Evolutionary conservation across 2,797 vertebrate species (phyloP).

Genomic region (Myripristis jacobus): DNA sequence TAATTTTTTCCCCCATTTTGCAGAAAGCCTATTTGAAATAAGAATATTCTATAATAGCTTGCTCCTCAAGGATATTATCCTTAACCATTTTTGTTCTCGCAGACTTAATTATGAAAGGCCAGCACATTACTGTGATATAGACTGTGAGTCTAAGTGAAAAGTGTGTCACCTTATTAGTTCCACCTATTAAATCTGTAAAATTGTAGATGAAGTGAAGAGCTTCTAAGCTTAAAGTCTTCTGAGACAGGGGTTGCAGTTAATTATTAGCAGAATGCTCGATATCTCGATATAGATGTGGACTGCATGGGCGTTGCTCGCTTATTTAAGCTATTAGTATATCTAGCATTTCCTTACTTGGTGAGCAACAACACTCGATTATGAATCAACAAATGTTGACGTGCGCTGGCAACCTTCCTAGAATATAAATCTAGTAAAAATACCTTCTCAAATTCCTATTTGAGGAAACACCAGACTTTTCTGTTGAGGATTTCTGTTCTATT

Average conservation of each 20-base stretch:
- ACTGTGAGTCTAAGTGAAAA: constrained; percentile 22
- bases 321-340: too few species aligned
- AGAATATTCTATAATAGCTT: constrained; percentile 18
- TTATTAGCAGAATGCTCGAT: too few species aligned
- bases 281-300: constrained; percentile 7
- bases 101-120: background rate
- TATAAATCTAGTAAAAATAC: too few species aligned
- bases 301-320: too few species aligned
- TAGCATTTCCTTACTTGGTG: too few species aligned
- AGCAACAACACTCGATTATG: too few species aligned
- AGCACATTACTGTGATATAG: background rate
- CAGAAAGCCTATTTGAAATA: constrained; percentile 3
- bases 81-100: background rate
- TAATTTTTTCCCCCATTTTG: constrained; percentile 18
- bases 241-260: constrained; percentile 32
- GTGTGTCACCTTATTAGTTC: background rate
- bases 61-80: background rate
- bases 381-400: too few species aligned
- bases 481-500: constrained; percentile 5
- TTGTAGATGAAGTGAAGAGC: constrained; percentile 13
- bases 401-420: too few species aligned
- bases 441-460: too few species aligned
- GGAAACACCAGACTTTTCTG: too few species aligned
- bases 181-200: constrained; percentile 13
- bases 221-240: constrained; percentile 7